These are phyloP conservation scores for Aramus guarauna DNA, from an alignment of 2,113 vertebrate species.

Conservation along the genomic window DNA sequence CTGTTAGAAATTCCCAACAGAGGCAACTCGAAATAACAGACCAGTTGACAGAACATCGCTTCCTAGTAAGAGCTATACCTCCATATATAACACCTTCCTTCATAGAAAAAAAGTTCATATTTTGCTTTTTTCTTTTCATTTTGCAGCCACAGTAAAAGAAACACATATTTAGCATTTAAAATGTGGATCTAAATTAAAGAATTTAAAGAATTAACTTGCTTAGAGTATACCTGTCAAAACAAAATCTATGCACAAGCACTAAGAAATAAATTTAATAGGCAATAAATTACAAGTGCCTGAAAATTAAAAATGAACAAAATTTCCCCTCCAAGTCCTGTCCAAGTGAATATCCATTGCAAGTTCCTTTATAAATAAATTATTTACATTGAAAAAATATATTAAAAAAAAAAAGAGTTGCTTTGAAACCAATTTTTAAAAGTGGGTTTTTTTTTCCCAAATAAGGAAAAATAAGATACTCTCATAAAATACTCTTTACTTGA, in stretches of 20 bases:
- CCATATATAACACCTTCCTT: neutral
- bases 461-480: too few relatives aligned
- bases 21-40: neutral
- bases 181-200: neutral
- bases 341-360: neutral
- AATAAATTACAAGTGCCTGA: neutral
- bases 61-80: neutral
- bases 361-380: neutral
- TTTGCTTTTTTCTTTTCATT: neutral
- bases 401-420: neutral
- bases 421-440: neutral
- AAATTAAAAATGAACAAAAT: neutral
- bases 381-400: neutral
- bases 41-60: neutral
- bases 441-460: neutral
- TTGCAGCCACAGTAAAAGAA: neutral
- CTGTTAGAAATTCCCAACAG: neutral
- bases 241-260: neutral
- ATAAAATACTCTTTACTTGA: neutral
- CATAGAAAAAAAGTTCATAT: neutral
- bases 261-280: neutral
- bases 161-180: neutral
- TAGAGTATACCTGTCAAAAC: neutral
- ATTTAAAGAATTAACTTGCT: neutral
- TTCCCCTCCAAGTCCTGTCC: neutral